These are phyloP conservation scores for Bugula neritina DNA, from an alignment of 2,888 invertebrate genomes.

Conservation along the genomic window DNA sequence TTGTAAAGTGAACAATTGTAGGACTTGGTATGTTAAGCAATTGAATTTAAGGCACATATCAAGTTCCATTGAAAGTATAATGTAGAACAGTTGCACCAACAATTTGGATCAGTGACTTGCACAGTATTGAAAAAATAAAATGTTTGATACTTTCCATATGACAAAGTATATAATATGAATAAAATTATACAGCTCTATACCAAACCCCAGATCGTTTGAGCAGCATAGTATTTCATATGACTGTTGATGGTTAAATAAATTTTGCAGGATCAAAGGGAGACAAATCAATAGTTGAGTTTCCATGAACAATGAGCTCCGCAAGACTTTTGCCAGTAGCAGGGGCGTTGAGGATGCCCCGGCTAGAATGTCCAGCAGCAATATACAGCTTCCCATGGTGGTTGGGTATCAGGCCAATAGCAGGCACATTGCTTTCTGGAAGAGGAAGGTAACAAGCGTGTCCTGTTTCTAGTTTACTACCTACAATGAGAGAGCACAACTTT, in stretches of 20 bases:
- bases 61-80: no score
- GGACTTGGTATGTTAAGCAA: no score
- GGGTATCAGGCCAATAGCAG: constrained; percentile 33
- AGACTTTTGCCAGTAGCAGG: constrained; percentile 33
- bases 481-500: constrained; percentile 29
- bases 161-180: no score
- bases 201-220: no score
- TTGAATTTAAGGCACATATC: no score
- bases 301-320: constrained; percentile 33
- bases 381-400: constrained; percentile 30
- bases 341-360: constrained; percentile 36
- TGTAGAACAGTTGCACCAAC: no score
- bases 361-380: constrained; percentile 34
- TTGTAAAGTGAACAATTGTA: no score
- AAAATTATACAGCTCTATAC: no score
- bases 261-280: constrained; percentile 31
- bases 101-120: no score
- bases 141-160: no score
- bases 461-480: constrained; percentile 27
- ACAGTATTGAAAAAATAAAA: no score
- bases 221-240: no score
- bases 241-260: constrained; percentile 24
- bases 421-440: constrained; percentile 30
- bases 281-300: constrained; percentile 31
- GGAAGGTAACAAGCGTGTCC: constrained; percentile 34